Evolutionary conservation across 1,140 invertebrate genomes (phyloP), one percentile per base, ranked within the genome.

Genomic region (Tribolium castaneum): DNA sequence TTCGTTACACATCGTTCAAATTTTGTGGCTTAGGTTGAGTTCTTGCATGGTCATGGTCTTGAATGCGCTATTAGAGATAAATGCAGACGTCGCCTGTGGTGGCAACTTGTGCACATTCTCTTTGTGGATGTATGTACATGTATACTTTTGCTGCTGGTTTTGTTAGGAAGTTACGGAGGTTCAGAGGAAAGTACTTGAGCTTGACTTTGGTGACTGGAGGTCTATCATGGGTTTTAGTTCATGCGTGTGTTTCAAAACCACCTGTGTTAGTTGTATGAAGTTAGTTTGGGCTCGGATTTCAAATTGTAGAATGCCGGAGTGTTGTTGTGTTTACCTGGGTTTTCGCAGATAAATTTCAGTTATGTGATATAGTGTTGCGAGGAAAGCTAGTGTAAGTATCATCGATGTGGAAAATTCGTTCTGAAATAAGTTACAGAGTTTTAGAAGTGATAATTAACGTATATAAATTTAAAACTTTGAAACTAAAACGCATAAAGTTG

Each of bases 401-500:
- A 73, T 73, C 71, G 71, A 73, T 73, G 71, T 54, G 30, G 71
- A 73, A 73, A 73, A 73, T 73, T 73, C 71, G 52, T 73, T 73
- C 71, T 54, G 52, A 73, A 73, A 73, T 73, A 73, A 73, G 49
- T 73, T 73, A 54, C 49, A 51, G 71, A 73, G 71, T 73, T 73
- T 73, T 73, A 73, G 52, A 73, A 73, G 71, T 73, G 71, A 73
- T 73, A 73, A 73, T 73, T 73, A 73, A 73, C 71, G 71, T 73
- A 54, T 73, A 73, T 73, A 73, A 73, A 73, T 73, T 73, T 73
- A 73, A 73, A 73, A 73, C 45, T 73, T 73, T 73, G 52, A 73
- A 73, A 73, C 71, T 73, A 73, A 73, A 73, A 73, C 71, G 71
- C 71, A 73, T 73, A 73, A 73, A 73, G 71, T 73, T 73, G 71